A percentile compares a stretch with the other conserved stretches of the same genome.
Conservation (phyloP, 2,797 vertebrate genomes). For the Manis pentadactyla region DNA sequence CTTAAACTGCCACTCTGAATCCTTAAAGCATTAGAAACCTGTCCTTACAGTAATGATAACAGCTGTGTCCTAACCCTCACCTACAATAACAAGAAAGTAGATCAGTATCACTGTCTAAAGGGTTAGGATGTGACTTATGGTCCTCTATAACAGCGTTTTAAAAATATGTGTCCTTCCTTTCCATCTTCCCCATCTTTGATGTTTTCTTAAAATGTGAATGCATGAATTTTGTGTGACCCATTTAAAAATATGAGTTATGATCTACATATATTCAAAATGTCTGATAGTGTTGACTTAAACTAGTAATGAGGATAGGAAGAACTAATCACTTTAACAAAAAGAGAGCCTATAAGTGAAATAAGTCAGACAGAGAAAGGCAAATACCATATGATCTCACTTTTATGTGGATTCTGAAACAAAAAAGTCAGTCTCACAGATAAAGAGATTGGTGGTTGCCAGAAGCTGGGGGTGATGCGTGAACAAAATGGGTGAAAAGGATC, state of each 20-base stretch:
- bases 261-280: neutral
- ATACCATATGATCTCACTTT: no score
- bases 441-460: neutral
- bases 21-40: conserved; percentile 42
- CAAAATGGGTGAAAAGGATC: no score
- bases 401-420: no score
- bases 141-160: neutral
- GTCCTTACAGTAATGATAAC: neutral
- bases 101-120: neutral
- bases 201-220: conserved; percentile 53
- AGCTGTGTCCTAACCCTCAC: neutral
- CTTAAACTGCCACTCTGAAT: neutral
- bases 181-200: conserved; percentile 11
- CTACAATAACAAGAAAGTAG: neutral
- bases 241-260: conserved; percentile 44
- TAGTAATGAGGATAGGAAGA: neutral
- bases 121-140: neutral
- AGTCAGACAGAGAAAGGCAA: no score
- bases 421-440: neutral
- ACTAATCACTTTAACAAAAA: neutral
- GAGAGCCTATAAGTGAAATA: neutral
- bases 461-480: no score
- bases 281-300: neutral
- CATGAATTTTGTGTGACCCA: conserved; percentile 30
- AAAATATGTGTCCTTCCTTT: neutral